A percentile compares a stretch with the other conserved stretches of the same genome.
phyloP scores from a whole-genome alignment of 2,888 invertebrate species.

The Enchytraeus crypticus region DNA sequence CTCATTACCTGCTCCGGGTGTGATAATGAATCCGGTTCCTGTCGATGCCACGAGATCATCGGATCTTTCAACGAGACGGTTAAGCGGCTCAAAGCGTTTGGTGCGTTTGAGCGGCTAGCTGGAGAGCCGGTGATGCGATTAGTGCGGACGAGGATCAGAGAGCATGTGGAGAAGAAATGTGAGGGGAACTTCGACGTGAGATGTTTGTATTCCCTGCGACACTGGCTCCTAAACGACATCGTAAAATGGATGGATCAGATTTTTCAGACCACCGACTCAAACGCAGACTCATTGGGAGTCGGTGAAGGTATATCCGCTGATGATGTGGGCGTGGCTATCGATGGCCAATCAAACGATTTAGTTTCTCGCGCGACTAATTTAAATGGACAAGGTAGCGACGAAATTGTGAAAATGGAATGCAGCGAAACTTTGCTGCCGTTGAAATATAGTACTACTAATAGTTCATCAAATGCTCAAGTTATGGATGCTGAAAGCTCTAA shows the following conservation, averaged over 20 bases:
- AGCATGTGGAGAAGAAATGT: slow-evolving; percentile 73
- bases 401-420: too few species aligned
- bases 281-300: slow-evolving; percentile 1
- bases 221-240: slow-evolving; percentile 79
- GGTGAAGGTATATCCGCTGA: too few species aligned
- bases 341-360: too few species aligned
- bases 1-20: slow-evolving; percentile 65
- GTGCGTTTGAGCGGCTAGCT: slow-evolving; percentile 70
- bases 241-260: slow-evolving; percentile 77
- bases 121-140: slow-evolving; percentile 75
- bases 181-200: slow-evolving; percentile 78
- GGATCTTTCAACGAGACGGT: slow-evolving; percentile 70
- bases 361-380: too few species aligned
- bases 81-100: slow-evolving; percentile 56
- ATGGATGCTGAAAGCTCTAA: too few species aligned
- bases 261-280: slow-evolving; percentile 53
- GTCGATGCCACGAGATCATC: slow-evolving; percentile 61
- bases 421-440: too few species aligned
- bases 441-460: too few species aligned
- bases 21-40: slow-evolving; percentile 57
- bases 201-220: slow-evolving; percentile 66
- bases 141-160: slow-evolving; percentile 72
- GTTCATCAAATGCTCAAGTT: too few species aligned
- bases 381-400: too few species aligned
- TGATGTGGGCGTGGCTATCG: too few species aligned